phyloP scores from a whole-genome alignment of 2,797 vertebrate genomes.

The Apogon hyalosoma region DNA sequence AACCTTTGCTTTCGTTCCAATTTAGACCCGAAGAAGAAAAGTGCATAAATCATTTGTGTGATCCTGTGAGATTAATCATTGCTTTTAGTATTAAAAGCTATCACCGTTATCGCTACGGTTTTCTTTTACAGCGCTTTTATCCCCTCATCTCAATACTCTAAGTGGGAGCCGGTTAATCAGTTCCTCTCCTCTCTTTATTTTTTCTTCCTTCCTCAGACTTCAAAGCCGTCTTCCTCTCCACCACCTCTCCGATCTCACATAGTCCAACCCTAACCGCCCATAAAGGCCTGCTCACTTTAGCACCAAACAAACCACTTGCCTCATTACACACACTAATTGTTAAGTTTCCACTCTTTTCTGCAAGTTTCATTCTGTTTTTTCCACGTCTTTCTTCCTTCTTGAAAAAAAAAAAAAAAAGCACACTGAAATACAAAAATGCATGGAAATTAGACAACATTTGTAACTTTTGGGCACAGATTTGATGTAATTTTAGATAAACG shows the following conservation, averaged over 20 bases:
- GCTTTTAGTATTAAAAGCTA: neutral
- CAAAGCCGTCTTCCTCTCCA: constrained; percentile 51
- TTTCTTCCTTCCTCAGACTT: constrained; percentile 48
- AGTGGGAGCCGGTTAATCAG: constrained; percentile 52
- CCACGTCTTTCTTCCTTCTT: neutral
- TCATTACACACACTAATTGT: constrained; percentile 76
- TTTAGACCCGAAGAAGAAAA: neutral
- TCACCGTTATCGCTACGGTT: neutral
- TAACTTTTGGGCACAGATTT: no score
- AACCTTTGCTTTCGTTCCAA: neutral
- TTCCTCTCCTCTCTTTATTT: constrained; percentile 55
- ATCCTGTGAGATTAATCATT: neutral
- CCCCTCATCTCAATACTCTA: constrained; percentile 18
- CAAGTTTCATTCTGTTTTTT: constrained; percentile 20
- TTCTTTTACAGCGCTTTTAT: no score
- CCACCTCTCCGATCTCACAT: constrained; percentile 64
- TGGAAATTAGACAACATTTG: no score
- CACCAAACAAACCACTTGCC: constrained; percentile 69
- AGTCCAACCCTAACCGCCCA: constrained; percentile 64
- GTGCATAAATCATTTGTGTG: neutral
- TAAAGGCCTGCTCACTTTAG: constrained; percentile 66
- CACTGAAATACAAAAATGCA: neutral
- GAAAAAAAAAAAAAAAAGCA: constrained; percentile 1
- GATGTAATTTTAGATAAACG: no score
- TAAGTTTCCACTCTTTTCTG: constrained; percentile 62